Evolutionary conservation across 2,113 vertebrate species (phyloP).

Genomic region (Manacus vitellinus): DNA sequence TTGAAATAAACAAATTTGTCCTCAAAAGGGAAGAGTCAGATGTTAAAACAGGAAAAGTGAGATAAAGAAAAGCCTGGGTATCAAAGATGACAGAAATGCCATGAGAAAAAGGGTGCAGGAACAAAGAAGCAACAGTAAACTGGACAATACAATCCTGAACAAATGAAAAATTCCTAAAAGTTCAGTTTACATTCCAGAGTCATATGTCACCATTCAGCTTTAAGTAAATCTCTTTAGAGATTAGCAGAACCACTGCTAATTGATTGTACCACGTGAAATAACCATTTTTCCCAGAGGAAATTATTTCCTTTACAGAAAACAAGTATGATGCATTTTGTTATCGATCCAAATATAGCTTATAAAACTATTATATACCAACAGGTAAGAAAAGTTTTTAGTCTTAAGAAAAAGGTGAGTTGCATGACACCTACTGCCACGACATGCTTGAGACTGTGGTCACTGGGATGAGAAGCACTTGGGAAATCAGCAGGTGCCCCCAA

Average conservation of each 20-base stretch:
- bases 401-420: background rate
- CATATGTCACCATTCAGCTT: background rate
- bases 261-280: background rate
- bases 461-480: conserved; percentile 66
- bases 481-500: conserved; percentile 77
- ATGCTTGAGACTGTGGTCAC: conserved; percentile 71
- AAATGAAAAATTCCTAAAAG: background rate
- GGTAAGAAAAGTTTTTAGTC: background rate
- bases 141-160: background rate
- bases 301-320: background rate
- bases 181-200: background rate
- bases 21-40: background rate
- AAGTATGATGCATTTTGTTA: background rate
- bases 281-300: background rate
- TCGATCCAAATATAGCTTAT: background rate
- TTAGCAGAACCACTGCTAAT: background rate
- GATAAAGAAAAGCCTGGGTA: background rate
- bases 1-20: background rate
- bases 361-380: background rate
- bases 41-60: background rate
- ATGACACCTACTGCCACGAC: conserved; percentile 71
- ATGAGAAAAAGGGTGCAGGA: background rate
- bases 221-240: background rate
- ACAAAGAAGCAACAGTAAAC: background rate
- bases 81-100: background rate